phyloP scores from a whole-genome alignment of 2,113 vertebrate genomes.

The Mastomys coucha region DNA sequence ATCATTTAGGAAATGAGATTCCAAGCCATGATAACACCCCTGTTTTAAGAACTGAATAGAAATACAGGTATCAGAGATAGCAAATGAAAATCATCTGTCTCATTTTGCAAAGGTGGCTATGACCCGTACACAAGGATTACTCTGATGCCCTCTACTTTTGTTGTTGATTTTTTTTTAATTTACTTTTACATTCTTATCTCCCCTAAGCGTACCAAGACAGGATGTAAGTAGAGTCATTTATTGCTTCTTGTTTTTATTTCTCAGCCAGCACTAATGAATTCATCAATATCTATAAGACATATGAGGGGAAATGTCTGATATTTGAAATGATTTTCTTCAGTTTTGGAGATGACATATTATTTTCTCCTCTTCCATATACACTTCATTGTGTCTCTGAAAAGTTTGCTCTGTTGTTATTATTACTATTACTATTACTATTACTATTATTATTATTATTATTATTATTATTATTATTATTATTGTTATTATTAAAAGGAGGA shows the following conservation, averaged over 20 bases:
- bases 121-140: background rate
- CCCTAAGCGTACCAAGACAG: background rate
- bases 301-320: no score
- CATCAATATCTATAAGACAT: background rate
- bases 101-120: background rate
- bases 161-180: background rate
- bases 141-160: background rate
- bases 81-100: background rate
- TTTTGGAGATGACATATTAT: background rate
- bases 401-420: background rate
- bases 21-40: background rate
- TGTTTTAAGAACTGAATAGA: background rate
- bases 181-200: background rate
- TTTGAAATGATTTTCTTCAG: background rate
- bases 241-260: background rate
- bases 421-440: background rate
- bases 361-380: background rate
- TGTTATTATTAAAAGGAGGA: background rate
- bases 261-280: background rate
- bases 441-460: no score
- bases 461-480: background rate
- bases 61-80: background rate
- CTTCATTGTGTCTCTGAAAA: background rate
- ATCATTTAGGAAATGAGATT: background rate
- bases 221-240: no score